A percentile compares a stretch with the other conserved stretches of the same genome.
phyloP scores from a whole-genome alignment of 2,797 vertebrate species.

The Poeciliopsis gracilis region DNA sequence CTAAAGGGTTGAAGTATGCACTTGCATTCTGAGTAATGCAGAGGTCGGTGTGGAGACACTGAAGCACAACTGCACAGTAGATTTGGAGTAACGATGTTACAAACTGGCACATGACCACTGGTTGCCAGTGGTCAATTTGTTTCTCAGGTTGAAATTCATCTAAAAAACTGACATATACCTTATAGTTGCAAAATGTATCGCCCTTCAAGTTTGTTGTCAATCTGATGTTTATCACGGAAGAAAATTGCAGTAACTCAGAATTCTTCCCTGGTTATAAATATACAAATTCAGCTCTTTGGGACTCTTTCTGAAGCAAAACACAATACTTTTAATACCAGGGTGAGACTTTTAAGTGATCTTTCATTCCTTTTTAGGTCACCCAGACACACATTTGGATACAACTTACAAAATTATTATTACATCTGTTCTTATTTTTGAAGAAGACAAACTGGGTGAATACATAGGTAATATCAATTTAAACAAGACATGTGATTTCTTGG shows the following conservation, averaged over 20 bases:
- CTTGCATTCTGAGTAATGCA: not conserved
- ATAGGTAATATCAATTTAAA: not conserved
- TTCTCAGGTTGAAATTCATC: not conserved
- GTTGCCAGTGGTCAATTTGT: not conserved
- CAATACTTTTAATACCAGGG: not conserved
- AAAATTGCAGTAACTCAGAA: not conserved
- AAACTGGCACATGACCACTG: not conserved
- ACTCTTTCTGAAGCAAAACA: not conserved
- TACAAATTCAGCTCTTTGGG: not conserved
- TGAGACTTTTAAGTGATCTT: not conserved
- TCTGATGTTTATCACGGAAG: not conserved
- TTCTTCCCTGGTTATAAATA: not conserved
- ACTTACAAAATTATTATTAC: not conserved
- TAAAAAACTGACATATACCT: not conserved
- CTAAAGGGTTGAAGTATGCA: constrained; percentile 34
- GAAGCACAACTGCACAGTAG: constrained; percentile 32
- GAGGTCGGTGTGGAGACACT: constrained; percentile 34
- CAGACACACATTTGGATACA: not conserved
- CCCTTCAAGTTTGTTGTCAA: not conserved
- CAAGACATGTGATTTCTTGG: too few relatives aligned
- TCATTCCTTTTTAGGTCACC: not conserved
- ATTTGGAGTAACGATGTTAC: not conserved
- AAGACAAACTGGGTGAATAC: not conserved
- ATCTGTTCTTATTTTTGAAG: not conserved
- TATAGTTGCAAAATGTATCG: not conserved